Percentiles rank a stretch among this genome's conserved stretches.
phyloP scores from a whole-genome alignment of 1,140 invertebrate genomes.

The Holcopasites calliopsidis region DNA sequence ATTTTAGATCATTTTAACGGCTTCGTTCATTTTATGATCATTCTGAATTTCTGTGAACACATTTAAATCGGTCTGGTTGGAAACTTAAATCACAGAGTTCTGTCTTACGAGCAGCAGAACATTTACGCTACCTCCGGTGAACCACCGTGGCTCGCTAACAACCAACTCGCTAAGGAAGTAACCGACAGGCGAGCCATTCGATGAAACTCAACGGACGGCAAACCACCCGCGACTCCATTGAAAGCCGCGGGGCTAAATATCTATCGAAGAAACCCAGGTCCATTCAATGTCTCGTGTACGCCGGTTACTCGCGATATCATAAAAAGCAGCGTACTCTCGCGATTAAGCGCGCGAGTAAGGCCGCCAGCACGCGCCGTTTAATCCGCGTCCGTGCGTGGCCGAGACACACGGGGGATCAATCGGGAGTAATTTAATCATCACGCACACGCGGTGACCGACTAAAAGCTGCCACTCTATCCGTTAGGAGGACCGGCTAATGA shows the following conservation, averaged over 20 bases:
- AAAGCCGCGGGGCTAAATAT: background rate
- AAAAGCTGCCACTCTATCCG: slow-evolving; percentile 39
- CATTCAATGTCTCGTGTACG: background rate
- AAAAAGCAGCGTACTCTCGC: background rate
- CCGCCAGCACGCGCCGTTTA: slow-evolving; percentile 47
- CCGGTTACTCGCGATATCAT: background rate
- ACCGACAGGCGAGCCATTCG: no score
- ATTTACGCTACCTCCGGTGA: no score
- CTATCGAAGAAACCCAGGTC: background rate
- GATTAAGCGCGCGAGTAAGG: slow-evolving; percentile 35
- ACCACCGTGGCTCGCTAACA: no score
- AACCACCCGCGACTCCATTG: no score
- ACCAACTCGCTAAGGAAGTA: no score
- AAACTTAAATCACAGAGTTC: no score
- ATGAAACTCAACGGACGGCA: background rate
- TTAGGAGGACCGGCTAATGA: slow-evolving; percentile 39
- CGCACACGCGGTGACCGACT: slow-evolving; percentile 33
- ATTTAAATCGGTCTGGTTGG: no score
- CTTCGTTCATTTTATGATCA: no score
- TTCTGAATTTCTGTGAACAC: no score
- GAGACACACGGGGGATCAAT: slow-evolving; percentile 54
- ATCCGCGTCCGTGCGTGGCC: slow-evolving; percentile 48
- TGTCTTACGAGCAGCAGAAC: no score
- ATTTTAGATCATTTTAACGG: no score
- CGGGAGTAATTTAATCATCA: slow-evolving; percentile 55